A percentile compares a stretch with the other conserved stretches of the same genome.
phyloP scores from a whole-genome alignment of 2,888 invertebrate species.

The Synergus gifuensis region DNA sequence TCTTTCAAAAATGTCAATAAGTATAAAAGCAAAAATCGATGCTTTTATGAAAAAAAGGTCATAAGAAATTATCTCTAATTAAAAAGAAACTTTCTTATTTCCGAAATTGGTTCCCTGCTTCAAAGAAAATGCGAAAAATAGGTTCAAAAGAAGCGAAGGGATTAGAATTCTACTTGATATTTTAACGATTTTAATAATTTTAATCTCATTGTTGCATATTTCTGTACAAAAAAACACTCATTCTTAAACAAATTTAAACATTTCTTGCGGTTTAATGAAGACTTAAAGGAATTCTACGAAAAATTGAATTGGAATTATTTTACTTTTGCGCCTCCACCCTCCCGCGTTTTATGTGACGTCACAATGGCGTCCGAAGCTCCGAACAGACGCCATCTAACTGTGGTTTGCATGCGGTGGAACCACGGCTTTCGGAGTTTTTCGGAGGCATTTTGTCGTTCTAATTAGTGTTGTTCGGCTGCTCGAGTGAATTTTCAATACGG shows the following conservation, averaged over 20 bases:
- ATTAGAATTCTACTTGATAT: neutral
- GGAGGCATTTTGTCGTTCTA: slow-evolving; percentile 43
- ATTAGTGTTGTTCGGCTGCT: slow-evolving; percentile 42
- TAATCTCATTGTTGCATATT: neutral
- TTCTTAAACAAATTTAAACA: neutral
- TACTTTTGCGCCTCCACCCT: slow-evolving; percentile 16
- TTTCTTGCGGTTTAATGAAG: too few relatives aligned
- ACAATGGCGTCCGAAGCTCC: slow-evolving; percentile 7
- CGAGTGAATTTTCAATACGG: slow-evolving; percentile 37
- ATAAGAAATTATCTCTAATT: neutral
- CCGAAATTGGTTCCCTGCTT: neutral
- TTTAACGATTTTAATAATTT: neutral
- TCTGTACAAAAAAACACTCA: neutral
- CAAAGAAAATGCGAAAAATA: neutral
- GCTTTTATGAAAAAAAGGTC: neutral
- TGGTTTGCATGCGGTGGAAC: slow-evolving; percentile 67
- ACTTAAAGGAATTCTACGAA: too few relatives aligned
- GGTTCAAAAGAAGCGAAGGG: neutral
- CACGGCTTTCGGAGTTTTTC: slow-evolving; percentile 48
- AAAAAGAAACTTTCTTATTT: neutral
- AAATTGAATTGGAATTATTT: neutral
- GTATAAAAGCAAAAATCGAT: neutral
- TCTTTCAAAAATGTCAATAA: neutral
- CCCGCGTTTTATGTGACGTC: slow-evolving; percentile 39
- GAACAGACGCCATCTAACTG: slow-evolving; percentile 77